Base-by-base conservation (phyloP, 2,888 invertebrate species). In the Galeruca laticollis region DNA sequence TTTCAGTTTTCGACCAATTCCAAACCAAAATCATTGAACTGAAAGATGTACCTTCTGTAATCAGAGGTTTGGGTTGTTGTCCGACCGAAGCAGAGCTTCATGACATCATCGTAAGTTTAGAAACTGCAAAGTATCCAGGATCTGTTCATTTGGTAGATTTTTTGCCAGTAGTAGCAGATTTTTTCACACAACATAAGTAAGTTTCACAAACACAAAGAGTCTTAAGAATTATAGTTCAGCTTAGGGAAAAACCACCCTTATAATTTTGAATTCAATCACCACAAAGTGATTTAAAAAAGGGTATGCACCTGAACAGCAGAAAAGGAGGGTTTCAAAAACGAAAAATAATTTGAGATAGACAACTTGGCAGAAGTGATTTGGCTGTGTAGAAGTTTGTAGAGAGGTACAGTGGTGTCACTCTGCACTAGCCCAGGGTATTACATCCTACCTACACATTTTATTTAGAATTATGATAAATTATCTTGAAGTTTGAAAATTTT, bases 71-170 rank as follows among this genome's bases (percentile, higher is more conserved):
- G 73, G 96, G 95, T 1, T 94, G 94, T 83, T 95, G 94, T 78
- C 96, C 97, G 40, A 94, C 94, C 0, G 97, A 97, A 87, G 93
- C 93, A 2, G 96, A 97, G 84, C 88, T 97, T 2, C 94, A 95
- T 83, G 96, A 96, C 86, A 92, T 97, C 59, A 91, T 96, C 51
- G 88, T 93, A 43, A 92, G 92, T 72, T 93, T 96, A 3, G 96
- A 97, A 86, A 94, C 95, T 80, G 93, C 92, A 73, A 92, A 92
- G 82, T 89, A 89, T 0, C 90, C 90, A 10, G 94, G 94, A 10
- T 93, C 90, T 78, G 91, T 95, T 8, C 90, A 92, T 72, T 86
- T 94, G 60, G 84, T 88, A 1, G 91, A 90, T 80, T 97, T 97
- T 84, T 84, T 96, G 56, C 94, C 95, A 0, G 90, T 91, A 81